Evolutionary conservation across 1,140 invertebrate species (phyloP).

Genomic region (Magallana ariakensis): DNA sequence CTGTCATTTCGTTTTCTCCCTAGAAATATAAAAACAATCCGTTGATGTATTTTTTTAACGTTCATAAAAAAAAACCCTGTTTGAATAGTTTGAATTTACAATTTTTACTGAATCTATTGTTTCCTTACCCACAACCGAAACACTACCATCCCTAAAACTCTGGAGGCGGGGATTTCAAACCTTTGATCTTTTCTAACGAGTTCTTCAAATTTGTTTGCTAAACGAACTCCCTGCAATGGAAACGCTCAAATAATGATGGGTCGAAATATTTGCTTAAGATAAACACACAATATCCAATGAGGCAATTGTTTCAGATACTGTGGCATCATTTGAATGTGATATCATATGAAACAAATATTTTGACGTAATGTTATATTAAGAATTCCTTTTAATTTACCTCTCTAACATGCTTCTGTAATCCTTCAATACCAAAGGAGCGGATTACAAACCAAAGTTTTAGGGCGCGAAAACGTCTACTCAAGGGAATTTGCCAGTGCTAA

Average conservation of each 20-base stretch:
- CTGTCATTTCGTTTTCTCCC: conserved; percentile 78
- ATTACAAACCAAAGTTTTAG: conserved; percentile 80
- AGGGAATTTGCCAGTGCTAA: conserved; percentile 80
- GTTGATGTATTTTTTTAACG: too few species aligned
- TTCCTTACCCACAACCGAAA: conserved; percentile 76
- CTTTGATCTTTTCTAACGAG: conserved; percentile 72
- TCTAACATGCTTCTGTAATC: conserved; percentile 77
- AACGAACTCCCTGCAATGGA: conserved; percentile 71
- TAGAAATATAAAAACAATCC: neutral
- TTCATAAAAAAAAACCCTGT: too few species aligned
- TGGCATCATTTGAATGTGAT: too few species aligned
- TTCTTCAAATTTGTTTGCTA: conserved; percentile 76
- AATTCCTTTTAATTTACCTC: conserved; percentile 65
- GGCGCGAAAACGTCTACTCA: conserved; percentile 78
- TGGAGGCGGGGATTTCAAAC: conserved; percentile 77
- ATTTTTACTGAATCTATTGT: too few species aligned
- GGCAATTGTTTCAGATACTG: too few species aligned
- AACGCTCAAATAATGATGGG: too few species aligned
- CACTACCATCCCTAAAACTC: conserved; percentile 78
- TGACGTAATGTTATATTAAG: neutral
- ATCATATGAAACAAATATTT: too few species aligned
- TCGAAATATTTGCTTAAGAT: too few species aligned
- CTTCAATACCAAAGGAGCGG: conserved; percentile 77
- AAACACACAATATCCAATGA: too few species aligned
- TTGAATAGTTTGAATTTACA: too few species aligned